Percentiles rank a stretch among this genome's conserved stretches.
These are phyloP conservation scores for Thereva nobilitata DNA, from an alignment of 2,888 invertebrate genomes.

Conservation along the genomic window DNA sequence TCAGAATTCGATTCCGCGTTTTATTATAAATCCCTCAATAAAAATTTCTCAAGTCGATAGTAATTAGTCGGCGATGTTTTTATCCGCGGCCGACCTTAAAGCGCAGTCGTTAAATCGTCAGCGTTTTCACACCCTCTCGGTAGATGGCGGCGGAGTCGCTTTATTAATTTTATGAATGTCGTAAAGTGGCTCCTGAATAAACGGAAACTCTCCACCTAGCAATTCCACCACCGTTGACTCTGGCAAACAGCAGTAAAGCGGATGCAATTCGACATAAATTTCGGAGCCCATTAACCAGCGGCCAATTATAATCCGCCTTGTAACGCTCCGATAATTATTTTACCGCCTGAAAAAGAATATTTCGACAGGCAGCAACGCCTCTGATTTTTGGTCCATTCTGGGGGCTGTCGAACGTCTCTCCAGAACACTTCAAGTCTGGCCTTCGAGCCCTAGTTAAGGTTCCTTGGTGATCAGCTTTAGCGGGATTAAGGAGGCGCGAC, in stretches of 20 bases:
- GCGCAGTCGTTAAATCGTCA: too few species aligned
- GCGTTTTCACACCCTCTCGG: too few species aligned
- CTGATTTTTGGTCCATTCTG: too few species aligned
- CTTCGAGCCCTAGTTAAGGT: too few species aligned
- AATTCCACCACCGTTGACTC: slow-evolving; percentile 3
- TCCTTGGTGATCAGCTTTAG: slow-evolving; percentile 1
- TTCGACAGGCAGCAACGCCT: slow-evolving; percentile 22
- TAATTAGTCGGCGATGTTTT: too few species aligned
- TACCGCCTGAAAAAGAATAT: slow-evolving; percentile 22
- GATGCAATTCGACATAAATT: slow-evolving; percentile 6
- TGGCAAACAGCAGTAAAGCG: slow-evolving; percentile 18
- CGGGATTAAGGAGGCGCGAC: slow-evolving; percentile 8
- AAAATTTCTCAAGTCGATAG: too few species aligned
- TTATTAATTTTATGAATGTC: too few species aligned
- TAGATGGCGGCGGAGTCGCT: too few species aligned
- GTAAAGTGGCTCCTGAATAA: not conserved
- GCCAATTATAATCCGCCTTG: slow-evolving; percentile 11
- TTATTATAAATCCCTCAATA: too few species aligned
- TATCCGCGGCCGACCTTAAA: too few species aligned
- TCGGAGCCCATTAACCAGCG: slow-evolving; percentile 14
- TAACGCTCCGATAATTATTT: slow-evolving; percentile 18
- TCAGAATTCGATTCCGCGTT: too few species aligned
- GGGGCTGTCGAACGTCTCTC: not conserved
- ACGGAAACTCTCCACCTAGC: not conserved
- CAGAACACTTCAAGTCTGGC: too few species aligned